Conservation (phyloP, 1,140 invertebrate genomes). For the Coelopa frigida region DNA sequence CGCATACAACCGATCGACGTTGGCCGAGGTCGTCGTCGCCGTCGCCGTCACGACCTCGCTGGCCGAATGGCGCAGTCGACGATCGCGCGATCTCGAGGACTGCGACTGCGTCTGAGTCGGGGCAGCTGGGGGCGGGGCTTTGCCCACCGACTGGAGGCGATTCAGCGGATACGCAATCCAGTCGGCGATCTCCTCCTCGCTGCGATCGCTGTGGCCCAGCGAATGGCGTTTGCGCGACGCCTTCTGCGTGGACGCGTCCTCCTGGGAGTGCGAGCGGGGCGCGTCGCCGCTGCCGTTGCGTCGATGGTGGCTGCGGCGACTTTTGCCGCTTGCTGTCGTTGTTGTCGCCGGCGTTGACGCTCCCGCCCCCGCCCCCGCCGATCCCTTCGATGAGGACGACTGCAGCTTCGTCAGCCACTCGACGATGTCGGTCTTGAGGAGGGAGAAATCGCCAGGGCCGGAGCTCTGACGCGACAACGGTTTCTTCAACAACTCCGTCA, state of each 20-base stretch:
- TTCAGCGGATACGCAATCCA: slow-evolving; percentile 43
- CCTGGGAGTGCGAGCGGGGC: slow-evolving; percentile 38
- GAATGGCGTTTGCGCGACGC: slow-evolving; percentile 36
- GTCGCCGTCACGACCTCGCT: slow-evolving; percentile 31
- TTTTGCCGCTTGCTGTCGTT: not conserved
- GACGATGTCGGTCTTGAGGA: slow-evolving; percentile 40
- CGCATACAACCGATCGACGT: slow-evolving; percentile 34
- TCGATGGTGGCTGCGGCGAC: slow-evolving; percentile 32
- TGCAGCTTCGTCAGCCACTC: slow-evolving; percentile 44
- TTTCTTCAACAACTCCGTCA: slow-evolving; percentile 38
- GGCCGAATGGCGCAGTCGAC: slow-evolving; percentile 31
- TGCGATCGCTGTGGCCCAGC: slow-evolving; percentile 31
- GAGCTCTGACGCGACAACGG: slow-evolving; percentile 39
- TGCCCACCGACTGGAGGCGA: slow-evolving; percentile 35
- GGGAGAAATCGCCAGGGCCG: slow-evolving; percentile 37
- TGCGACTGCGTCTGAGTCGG: not conserved
- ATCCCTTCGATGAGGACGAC: slow-evolving; percentile 16
- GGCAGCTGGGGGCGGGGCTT: slow-evolving; percentile 17
- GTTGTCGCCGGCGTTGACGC: slow-evolving; percentile 1
- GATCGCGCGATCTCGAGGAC: slow-evolving; percentile 19
- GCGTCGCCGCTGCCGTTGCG: slow-evolving; percentile 41
- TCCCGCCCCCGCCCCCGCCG: slow-evolving; percentile 10
- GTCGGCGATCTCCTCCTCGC: slow-evolving; percentile 30
- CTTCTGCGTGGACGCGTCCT: slow-evolving; percentile 23
- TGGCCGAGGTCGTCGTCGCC: slow-evolving; percentile 15